Evolutionary conservation across 2,113 vertebrate species (phyloP).

Genomic region (Vimba vimba): DNA sequence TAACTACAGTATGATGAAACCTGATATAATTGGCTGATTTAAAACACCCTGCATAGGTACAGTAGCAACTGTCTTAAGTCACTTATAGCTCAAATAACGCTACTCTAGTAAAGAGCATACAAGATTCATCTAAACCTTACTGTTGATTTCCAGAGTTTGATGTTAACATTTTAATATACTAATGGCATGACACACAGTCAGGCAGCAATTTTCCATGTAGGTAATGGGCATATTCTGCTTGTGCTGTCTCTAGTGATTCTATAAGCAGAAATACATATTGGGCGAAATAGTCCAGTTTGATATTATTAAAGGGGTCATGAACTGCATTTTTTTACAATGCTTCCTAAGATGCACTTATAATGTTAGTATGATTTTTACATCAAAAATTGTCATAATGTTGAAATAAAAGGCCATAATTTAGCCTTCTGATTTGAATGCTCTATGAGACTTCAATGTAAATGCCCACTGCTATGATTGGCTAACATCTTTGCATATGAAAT

Average conservation of each 20-base stretch:
- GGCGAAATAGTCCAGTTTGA: background rate
- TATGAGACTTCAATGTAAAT: too few species aligned
- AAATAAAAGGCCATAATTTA: too few species aligned
- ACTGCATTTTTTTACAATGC: too few species aligned
- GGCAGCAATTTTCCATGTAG: background rate
- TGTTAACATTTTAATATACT: background rate
- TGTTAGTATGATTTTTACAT: too few species aligned
- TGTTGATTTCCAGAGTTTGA: background rate
- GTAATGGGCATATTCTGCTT: background rate
- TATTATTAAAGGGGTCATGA: background rate
- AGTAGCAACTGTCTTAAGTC: background rate
- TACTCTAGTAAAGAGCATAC: background rate
- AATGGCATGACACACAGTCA: background rate
- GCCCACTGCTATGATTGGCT: too few species aligned
- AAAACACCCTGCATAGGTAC: background rate
- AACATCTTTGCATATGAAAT: too few species aligned
- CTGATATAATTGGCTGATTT: slow-evolving; percentile 24
- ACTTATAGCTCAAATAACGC: background rate
- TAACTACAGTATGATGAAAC: background rate
- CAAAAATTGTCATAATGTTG: too few species aligned
- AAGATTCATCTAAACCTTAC: background rate
- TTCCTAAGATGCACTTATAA: too few species aligned
- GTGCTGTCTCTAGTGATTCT: background rate
- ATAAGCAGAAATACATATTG: background rate
- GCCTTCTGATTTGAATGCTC: too few species aligned